Base-by-base conservation (phyloP, 2,888 invertebrate species). In the Auanema freiburgensis region DNA sequence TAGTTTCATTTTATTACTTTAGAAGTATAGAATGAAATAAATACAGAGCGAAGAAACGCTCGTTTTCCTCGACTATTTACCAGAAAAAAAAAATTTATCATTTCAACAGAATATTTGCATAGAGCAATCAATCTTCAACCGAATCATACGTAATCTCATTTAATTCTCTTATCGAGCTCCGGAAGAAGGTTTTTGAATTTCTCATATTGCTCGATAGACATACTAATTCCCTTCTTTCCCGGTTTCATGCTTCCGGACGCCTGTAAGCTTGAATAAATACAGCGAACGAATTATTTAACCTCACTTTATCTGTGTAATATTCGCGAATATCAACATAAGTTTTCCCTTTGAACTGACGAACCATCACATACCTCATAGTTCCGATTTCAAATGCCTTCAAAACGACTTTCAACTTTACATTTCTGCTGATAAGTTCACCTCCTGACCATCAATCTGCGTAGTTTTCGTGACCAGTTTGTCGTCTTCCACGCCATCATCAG, bases 221-320 rank as follows among this genome's bases (percentile, higher is more conserved):
- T 55, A 14, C 71, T 65, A 59, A 79, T 78, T 41, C 77, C 76
- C 46, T 80, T 81, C 64, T 77, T 74, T 12, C 78, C 73, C 41
- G 80, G 80, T 64, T 66, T 69, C 69, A 80, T 60, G 59, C 74
- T 70, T n/a, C 76, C 76, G 5, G 71, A 57, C 12, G 62, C 64
- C 73, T 75, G 60, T 50, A 68, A 57, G 42, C 42, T 24, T 24
- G 16, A n/a, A 46, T 46, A 21, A 46, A 18, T 46, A 18, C 21
- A 18, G 33, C 33, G 33, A 33, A 33, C 33, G 33, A 8, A 33
- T 5, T 33, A 33, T 33, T 33, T 33, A 33, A 33, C 33, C 55
- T 49, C 21, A 69, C 76, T 66, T 79, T 77, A 53, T 81, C 79
- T 16, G 62, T 59, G 71, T 81, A 80, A 64, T 68, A 81, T 59